Evolutionary conservation across 2,888 invertebrate species (phyloP), one percentile per base, ranked within the genome.

Genomic region (Lasioglossum zephyrum): DNA sequence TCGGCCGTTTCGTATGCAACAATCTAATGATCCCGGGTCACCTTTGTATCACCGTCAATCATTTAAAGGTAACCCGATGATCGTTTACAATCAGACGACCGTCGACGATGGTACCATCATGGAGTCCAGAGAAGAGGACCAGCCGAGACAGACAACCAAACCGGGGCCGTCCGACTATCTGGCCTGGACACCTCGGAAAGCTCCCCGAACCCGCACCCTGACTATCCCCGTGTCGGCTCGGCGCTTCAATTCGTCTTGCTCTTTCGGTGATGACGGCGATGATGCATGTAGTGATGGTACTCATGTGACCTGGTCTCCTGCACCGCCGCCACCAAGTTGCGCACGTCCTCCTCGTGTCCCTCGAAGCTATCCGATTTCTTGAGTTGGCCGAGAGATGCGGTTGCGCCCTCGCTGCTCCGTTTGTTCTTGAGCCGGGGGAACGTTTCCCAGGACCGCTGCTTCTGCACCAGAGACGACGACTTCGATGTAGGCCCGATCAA

Each of bases 331-430:
- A 97, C 97, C 77, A 97, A 94, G 49, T 96, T 96, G 84, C 97
- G 95, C 1, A 97, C 97, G 2, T 97, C 97, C 92, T 97, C 97
- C 94, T 97, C 97, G 93, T 97, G 97, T 2, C 97, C 97, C 93
- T 97, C 97, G 92, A 97, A 97, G 92, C 97, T 97, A 91, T 97
- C 97, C 1, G 97, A 96, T 92, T 97, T 97, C 85, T 96, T 95
- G 77, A 96, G 92, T 44, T 95, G 96, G 47, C 95, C 94, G 13
- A 95, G 89, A 0, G 92, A 92, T 22, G 90, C 87, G 4, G 86
- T 70, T 0, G 70, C 87, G 16, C 87, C 87, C 53, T 91, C 92
- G 39, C 87, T 89, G 75, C 88, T 87, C 22, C 94, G 92, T 88
- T 95, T 95, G 88, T 91, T 94, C 85, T 95, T 95, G 1, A 93